phyloP scores from a whole-genome alignment of 2,113 vertebrate species.

The Orthonyx spaldingii region DNA sequence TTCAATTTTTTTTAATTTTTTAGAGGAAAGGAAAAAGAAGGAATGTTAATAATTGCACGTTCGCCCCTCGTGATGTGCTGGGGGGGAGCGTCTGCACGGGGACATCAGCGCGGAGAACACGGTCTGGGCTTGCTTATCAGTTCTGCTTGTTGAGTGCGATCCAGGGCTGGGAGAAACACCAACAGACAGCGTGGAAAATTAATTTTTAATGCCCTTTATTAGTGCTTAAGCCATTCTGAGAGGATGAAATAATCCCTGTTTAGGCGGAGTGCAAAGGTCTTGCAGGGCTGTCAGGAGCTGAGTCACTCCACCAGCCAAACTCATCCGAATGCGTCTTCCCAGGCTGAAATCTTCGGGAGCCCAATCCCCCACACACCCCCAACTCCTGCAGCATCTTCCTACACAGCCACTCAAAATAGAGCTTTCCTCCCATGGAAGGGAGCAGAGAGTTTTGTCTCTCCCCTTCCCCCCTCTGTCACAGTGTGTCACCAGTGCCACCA shows the following conservation, averaged over 20 bases:
- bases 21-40: neutral
- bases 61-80: neutral
- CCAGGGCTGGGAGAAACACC: conserved; percentile 29
- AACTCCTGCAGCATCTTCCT: neutral
- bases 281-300: neutral
- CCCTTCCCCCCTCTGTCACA: neutral
- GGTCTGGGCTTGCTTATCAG: conserved; percentile 55
- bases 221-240: conserved; percentile 46
- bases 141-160: conserved; percentile 59
- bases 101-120: neutral
- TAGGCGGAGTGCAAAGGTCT: conserved; percentile 36
- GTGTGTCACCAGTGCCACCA: neutral
- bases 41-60: neutral
- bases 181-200: conserved; percentile 66
- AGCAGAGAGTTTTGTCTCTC: neutral
- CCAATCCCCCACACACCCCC: neutral
- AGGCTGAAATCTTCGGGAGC: neutral
- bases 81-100: neutral
- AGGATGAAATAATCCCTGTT: conserved; percentile 55
- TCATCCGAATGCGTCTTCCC: neutral
- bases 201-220: conserved; percentile 71
- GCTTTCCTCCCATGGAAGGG: neutral
- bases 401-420: neutral
- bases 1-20: neutral
- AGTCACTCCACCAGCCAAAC: neutral